Evolutionary conservation across 2,797 vertebrate genomes (phyloP).

Genomic region (Thamnophis elegans): DNA sequence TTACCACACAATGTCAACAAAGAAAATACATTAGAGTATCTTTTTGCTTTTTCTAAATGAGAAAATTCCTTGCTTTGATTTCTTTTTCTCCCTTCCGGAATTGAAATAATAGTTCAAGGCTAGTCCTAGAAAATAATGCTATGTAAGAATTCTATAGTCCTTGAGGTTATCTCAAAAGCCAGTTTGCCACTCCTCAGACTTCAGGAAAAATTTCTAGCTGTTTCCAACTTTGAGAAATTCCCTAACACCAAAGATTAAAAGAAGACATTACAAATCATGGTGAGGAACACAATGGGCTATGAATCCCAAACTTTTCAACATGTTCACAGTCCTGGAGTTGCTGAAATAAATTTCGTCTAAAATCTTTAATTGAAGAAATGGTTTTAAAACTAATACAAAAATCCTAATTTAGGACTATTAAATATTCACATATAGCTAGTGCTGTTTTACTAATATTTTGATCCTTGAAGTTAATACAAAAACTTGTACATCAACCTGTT

Average conservation of each 20-base stretch:
- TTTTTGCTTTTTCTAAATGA: background rate
- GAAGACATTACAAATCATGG: background rate
- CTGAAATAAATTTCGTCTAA: background rate
- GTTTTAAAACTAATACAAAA: background rate
- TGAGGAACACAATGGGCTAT: background rate
- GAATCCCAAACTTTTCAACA: background rate
- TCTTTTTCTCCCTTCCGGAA: background rate
- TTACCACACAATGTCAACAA: background rate
- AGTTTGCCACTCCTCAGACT: background rate
- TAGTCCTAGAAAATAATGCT: background rate
- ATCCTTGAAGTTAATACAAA: background rate
- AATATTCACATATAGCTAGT: background rate
- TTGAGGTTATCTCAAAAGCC: background rate
- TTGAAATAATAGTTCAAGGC: background rate
- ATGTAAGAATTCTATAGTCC: background rate
- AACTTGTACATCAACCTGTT: background rate
- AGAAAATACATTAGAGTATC: background rate
- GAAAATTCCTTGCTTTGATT: background rate
- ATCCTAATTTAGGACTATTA: background rate
- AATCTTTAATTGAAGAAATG: background rate
- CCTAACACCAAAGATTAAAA: background rate
- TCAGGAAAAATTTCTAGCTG: background rate
- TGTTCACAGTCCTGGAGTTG: background rate
- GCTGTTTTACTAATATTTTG: background rate
- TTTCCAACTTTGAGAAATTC: background rate